phyloP scores from a whole-genome alignment of 1,140 invertebrate species.

The Drosophila dunni region DNA sequence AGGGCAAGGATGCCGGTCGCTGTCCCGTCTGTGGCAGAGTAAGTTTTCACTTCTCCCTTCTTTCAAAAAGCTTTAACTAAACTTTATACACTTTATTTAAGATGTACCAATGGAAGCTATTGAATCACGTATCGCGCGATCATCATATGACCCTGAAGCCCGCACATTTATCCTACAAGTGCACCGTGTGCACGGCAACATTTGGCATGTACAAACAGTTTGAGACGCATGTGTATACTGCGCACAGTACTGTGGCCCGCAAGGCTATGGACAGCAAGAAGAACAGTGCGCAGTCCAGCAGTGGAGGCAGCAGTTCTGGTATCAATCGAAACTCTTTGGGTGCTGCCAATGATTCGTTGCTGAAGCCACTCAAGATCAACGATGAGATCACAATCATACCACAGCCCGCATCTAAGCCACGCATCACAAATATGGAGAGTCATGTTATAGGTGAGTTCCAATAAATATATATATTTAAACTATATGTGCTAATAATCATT shows the following conservation, averaged over 20 bases:
- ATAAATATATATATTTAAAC: not conserved
- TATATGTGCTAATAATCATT: not conserved
- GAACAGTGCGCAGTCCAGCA: conserved; percentile 73
- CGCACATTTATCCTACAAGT: conserved; percentile 96
- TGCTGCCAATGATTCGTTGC: conserved; percentile 87
- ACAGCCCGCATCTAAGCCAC: conserved; percentile 88
- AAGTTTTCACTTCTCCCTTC: conserved; percentile 68
- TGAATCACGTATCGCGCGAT: conserved; percentile 95
- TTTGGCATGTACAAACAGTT: conserved; percentile 98
- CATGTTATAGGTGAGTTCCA: conserved; percentile 80
- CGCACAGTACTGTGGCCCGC: conserved; percentile 94
- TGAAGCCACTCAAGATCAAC: conserved; percentile 95
- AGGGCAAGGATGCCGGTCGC: conserved; percentile 95
- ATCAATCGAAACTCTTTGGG: conserved; percentile 62
- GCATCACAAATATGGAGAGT: conserved; percentile 84
- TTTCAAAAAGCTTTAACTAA: not conserved
- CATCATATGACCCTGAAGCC: conserved; percentile 96
- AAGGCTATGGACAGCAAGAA: conserved; percentile 92
- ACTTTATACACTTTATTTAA: conserved; percentile 80
- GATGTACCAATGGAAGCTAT: conserved; percentile 96
- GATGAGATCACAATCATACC: conserved; percentile 97
- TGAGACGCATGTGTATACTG: conserved; percentile 96
- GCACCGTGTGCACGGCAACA: conserved; percentile 96
- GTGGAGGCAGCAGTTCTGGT: conserved; percentile 46
- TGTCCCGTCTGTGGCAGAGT: conserved; percentile 97